Conservation (phyloP, 1,140 invertebrate species). For the Drosophila novamexicana region DNA sequence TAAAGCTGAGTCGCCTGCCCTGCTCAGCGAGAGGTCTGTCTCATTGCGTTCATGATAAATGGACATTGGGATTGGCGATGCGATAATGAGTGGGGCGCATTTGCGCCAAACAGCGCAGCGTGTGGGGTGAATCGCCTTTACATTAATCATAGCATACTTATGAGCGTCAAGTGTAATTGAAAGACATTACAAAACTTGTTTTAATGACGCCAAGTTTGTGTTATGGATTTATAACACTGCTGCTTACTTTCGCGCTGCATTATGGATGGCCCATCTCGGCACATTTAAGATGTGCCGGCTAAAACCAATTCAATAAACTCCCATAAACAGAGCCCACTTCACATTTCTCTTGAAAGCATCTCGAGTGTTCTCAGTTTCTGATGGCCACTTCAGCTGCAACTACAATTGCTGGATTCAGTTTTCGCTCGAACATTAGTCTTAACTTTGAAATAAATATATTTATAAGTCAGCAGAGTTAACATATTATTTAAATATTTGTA, state of each 20-base stretch:
- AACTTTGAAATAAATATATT: neutral
- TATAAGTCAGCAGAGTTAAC: neutral
- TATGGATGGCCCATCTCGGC: conserved; percentile 51
- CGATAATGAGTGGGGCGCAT: conserved; percentile 65
- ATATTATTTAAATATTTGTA: no score
- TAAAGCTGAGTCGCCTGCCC: conserved; percentile 20
- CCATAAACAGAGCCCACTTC: conserved; percentile 11
- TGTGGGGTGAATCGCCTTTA: conserved; percentile 58
- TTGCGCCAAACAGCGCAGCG: conserved; percentile 5
- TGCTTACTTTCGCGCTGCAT: conserved; percentile 27
- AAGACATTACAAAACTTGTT: conserved; percentile 80
- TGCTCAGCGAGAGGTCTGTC: conserved; percentile 6
- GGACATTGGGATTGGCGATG: conserved; percentile 55
- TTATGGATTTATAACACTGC: conserved; percentile 73
- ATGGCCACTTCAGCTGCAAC: conserved; percentile 2
- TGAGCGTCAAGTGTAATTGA: conserved; percentile 79
- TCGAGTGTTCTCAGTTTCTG: neutral
- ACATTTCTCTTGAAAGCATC: conserved; percentile 1
- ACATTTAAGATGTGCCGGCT: neutral
- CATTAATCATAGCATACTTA: conserved; percentile 82
- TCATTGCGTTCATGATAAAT: conserved; percentile 72
- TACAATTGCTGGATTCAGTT: neutral
- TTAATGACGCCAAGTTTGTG: conserved; percentile 70
- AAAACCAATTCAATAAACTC: conserved; percentile 9
- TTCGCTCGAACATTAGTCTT: neutral